Base-by-base conservation (phyloP, 2,113 vertebrate genomes). In the Calyptommatus sinebrachiatus region DNA sequence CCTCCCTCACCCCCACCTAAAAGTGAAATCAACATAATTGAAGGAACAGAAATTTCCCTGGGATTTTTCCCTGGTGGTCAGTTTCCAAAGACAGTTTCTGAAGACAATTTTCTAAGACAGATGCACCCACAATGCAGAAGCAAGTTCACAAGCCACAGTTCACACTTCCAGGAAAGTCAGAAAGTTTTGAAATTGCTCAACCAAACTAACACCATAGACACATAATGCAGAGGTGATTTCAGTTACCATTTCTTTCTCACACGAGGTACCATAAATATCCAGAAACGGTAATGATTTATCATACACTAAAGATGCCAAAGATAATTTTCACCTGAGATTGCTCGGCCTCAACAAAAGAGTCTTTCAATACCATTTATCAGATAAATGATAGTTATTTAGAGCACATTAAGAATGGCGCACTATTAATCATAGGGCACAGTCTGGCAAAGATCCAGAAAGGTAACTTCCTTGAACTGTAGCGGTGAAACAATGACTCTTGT, bases 21-120 rank as follows among this genome's bases (percentile, higher is more conserved):
- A 78, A 78, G 26, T 21, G 20, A 57, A 81, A 65, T 88, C 66
- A 16, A 5, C 61, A 4, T 48, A 83, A 85, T 29, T 22, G n/a
- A 29, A 48, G 35, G 62, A 69, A 68, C 45, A 12, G 62, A 48
- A 2, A 29, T 60, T 68, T 68, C 60, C 11, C 79, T 68, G 16
- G 18, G 12, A 0, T 75, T 60, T 28, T 65, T 16, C 5, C 20
- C 10, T 35, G 35, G 7, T 5, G 8, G 45, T 20, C 12, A 28
- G 62, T 10, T 46, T 45, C 28, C 24, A 14, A 22, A 62, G 22
- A 8, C 48, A 5, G 29, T 31, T 31, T 31, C 76, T 41, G 35
- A 41, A 5, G 35, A 41, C 35, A 41, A 41, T 41, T 67, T 50
- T 12, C 8, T 5, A 29, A 45, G 11, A 20, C 74, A 66, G 35